These are phyloP conservation scores for Metridium senile DNA, from an alignment of 92 coral and sea anemone genomes.

Conservation along the genomic window DNA sequence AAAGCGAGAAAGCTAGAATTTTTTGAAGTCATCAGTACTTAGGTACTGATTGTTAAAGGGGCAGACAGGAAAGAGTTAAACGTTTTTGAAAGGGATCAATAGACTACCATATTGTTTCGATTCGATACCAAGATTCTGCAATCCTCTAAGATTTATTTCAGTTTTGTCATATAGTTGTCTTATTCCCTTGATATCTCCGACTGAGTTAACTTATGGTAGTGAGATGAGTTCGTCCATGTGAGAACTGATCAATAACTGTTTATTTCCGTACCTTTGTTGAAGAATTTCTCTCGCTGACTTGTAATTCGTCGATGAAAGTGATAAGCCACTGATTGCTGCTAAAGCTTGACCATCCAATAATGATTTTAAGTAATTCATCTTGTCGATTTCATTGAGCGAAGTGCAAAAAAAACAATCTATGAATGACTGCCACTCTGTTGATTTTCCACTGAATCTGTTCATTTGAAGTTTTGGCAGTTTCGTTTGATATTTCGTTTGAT, in stretches of 20 bases:
- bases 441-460: conserved; percentile 33
- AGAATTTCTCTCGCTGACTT: conserved; percentile 12
- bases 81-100: conserved; percentile 17
- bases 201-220: conserved; percentile 8
- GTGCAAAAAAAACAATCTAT: conserved; percentile 34
- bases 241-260: conserved; percentile 26
- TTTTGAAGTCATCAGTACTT: no score
- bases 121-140: conserved; percentile 20
- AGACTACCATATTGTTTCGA: conserved; percentile 23
- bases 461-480: conserved; percentile 41
- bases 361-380: conserved; percentile 34
- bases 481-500: conserved; percentile 5
- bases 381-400: conserved; percentile 34
- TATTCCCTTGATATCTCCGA: conserved; percentile 8
- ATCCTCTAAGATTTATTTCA: conserved; percentile 25
- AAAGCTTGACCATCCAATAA: conserved; percentile 29
- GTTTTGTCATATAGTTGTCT: conserved; percentile 19
- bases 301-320: conserved; percentile 21
- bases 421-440: conserved; percentile 33
- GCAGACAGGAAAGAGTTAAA: no score
- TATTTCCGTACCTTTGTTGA: conserved; percentile 32
- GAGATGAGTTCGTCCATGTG: conserved; percentile 25
- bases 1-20: no score
- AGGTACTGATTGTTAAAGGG: no score
- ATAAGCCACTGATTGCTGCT: conserved; percentile 22